These are phyloP conservation scores for Origma solitaria DNA, from an alignment of 2,113 vertebrate species.

Conservation along the genomic window DNA sequence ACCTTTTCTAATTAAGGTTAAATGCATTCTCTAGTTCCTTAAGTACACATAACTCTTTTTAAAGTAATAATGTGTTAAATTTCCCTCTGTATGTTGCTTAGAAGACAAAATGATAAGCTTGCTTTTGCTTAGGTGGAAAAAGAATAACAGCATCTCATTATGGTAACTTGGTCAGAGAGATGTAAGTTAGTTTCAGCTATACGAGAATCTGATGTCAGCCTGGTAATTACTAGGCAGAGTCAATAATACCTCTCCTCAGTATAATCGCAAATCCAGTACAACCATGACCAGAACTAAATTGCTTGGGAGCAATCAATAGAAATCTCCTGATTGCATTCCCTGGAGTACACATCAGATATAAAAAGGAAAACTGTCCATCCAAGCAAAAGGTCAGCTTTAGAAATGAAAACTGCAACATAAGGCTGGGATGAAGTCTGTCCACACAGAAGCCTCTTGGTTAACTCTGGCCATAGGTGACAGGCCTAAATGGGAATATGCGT, in stretches of 20 bases:
- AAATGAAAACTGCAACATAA: slow-evolving; percentile 61
- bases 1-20: not conserved
- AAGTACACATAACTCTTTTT: not conserved
- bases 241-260: slow-evolving; percentile 77
- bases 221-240: slow-evolving; percentile 76
- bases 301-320: slow-evolving; percentile 78
- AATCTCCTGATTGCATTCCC: slow-evolving; percentile 74
- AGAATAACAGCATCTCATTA: slow-evolving; percentile 27
- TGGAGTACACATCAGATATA: slow-evolving; percentile 65
- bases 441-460: slow-evolving; percentile 3
- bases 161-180: slow-evolving; percentile 44
- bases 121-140: not conserved
- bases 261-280: slow-evolving; percentile 82
- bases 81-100: not conserved
- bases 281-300: slow-evolving; percentile 79
- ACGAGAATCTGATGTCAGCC: slow-evolving; percentile 69
- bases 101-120: not conserved
- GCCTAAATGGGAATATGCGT: not conserved
- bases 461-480: not conserved
- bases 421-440: slow-evolving; percentile 19
- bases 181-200: slow-evolving; percentile 58
- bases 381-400: slow-evolving; percentile 76
- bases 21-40: not conserved
- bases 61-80: not conserved
- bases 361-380: slow-evolving; percentile 71